Evolutionary conservation across 2,113 vertebrate species (phyloP).

Genomic region (Piaya cayana): DNA sequence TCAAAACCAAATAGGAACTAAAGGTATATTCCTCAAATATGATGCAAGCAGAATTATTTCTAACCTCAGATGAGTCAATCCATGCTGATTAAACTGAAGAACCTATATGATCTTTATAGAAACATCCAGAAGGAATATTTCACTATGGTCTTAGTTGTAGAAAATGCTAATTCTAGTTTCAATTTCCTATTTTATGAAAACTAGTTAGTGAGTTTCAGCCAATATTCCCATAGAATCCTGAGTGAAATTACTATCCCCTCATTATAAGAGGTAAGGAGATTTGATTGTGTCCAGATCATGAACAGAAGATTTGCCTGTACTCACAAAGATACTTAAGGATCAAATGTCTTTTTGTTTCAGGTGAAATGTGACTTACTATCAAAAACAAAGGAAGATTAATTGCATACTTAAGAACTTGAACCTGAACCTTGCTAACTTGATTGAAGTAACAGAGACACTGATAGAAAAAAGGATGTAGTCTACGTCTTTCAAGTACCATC

Average conservation of each 20-base stretch:
- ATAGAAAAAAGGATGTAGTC: neutral
- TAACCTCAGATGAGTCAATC: neutral
- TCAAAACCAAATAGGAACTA: neutral
- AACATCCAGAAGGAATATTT: neutral
- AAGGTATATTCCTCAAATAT: neutral
- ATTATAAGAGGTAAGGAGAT: fast-evolving
- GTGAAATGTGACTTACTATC: neutral
- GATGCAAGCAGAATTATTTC: neutral
- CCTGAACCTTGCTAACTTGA: neutral
- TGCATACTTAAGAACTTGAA: neutral
- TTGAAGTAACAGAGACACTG: neutral
- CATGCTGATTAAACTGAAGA: neutral
- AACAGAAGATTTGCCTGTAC: neutral
- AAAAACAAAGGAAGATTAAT: neutral
- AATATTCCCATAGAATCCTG: neutral
- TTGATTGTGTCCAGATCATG: neutral
- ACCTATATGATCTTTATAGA: neutral
- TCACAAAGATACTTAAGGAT: neutral
- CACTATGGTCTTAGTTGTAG: neutral
- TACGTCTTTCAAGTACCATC: neutral
- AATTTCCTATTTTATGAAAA: neutral
- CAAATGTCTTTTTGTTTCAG: neutral
- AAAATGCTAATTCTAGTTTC: neutral
- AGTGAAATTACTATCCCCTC: neutral
- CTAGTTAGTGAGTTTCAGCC: neutral